A percentile compares a stretch with the other conserved stretches of the same genome.
phyloP scores from a whole-genome alignment of 2,113 vertebrate genomes.

The Psophia crepitans region DNA sequence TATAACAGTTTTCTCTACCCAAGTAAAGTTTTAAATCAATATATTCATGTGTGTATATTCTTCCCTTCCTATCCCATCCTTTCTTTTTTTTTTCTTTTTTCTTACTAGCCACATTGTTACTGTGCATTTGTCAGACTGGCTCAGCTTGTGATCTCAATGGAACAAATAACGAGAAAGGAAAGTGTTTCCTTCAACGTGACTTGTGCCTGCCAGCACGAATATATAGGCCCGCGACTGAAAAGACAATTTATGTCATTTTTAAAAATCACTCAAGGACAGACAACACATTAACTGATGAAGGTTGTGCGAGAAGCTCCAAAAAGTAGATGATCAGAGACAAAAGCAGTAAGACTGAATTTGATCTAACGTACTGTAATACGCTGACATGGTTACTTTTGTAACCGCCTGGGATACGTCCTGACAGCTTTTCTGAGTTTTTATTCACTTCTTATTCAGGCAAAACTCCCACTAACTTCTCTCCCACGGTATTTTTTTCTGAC shows the following conservation, averaged over 20 bases:
- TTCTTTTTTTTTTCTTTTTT: background rate
- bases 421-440: conserved; percentile 1
- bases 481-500: background rate
- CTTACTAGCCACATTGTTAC: background rate
- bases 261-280: background rate
- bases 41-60: background rate
- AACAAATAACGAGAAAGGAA: background rate
- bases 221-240: background rate
- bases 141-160: background rate
- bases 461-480: conserved; percentile 15
- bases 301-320: background rate
- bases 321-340: background rate
- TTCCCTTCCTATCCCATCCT: background rate
- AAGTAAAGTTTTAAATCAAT: background rate
- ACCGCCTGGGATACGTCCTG: background rate
- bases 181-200: background rate
- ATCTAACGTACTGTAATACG: background rate
- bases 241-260: background rate
- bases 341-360: background rate
- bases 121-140: background rate
- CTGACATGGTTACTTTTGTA: background rate
- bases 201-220: background rate
- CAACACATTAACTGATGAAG: background rate
- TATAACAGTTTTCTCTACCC: background rate
- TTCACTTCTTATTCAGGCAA: background rate